Evolutionary conservation across 2,797 vertebrate species (phyloP).

Genomic region (Muscicapa striata): DNA sequence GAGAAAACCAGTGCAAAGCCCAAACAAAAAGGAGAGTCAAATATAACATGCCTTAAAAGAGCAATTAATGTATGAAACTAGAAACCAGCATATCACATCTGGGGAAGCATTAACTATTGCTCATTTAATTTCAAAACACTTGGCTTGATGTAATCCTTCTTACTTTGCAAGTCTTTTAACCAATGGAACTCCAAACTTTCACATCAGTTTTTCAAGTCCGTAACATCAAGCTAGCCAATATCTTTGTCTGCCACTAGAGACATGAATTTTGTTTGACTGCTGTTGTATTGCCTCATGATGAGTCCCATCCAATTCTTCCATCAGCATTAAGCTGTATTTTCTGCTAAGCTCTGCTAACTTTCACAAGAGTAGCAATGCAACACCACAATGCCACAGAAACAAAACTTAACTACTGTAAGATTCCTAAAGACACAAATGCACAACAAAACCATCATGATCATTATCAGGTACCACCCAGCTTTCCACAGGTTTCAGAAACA

Average conservation of each 20-base stretch:
- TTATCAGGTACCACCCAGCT: neutral
- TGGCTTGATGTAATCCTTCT: neutral
- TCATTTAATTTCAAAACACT: neutral
- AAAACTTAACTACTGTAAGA: neutral
- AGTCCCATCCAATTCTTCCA: neutral
- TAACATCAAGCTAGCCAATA: neutral
- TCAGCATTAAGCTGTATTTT: neutral
- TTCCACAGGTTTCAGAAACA: neutral
- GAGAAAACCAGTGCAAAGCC: neutral
- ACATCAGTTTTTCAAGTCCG: neutral
- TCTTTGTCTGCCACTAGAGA: neutral
- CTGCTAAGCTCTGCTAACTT: neutral
- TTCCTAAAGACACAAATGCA: neutral
- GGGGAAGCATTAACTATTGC: neutral
- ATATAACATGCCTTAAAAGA: neutral
- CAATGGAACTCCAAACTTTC: neutral
- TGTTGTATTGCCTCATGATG: neutral
- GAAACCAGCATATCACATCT: neutral
- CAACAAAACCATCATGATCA: neutral
- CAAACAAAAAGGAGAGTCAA: neutral
- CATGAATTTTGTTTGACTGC: neutral
- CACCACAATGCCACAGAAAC: neutral
- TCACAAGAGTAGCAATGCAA: neutral
- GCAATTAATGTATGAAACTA: neutral
- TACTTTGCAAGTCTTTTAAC: neutral